Evolutionary conservation across 2,888 invertebrate genomes (phyloP), one percentile per base, ranked within the genome.

Genomic region (Spisula solida): DNA sequence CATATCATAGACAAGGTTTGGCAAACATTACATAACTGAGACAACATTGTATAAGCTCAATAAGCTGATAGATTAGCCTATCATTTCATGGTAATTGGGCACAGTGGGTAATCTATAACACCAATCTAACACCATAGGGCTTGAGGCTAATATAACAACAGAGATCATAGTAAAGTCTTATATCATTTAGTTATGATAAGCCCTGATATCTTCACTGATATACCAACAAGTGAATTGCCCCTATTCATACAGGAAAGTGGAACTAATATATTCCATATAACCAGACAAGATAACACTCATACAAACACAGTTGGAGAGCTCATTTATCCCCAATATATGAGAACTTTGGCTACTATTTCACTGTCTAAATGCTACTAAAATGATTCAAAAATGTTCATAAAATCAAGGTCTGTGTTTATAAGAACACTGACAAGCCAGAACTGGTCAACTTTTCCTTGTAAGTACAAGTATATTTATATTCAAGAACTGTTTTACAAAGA

Each of bases 231-330:
- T 75, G 75, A 34, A 75, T 31, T 75, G 75, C 34, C 75, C 18
- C 75, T 34, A 34, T 31, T 31, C 75, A 75, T 75, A 14, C 75
- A 5, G 29, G 29, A 34, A 34, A 31, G 75, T 75, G 75, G 75
- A 75, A 75, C 75, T 75, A 75, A 75, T 75, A 31, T 31, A 12
- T 75, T 75, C 34, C 75, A 75, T 31, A 75, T 16, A 16, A 75
- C 31, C 75, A 75, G 75, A 31, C 34, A 16, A 75, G 75, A 75
- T 75, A 75, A 75, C 29, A 12, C 34, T 75, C 34, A 31, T 75
- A 14, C 75, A 75, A 75, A 34, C 1, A 31, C 60, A 66, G 60
- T 66, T 66, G 60, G 60, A 66, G 25, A 66, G 25, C 60, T 66
- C 25, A 66, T 66, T 66, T 66, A 25, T 66, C 10, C 25, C 10